These are phyloP conservation scores for Paracentrotus lividus DNA, from an alignment of 53 echinoderm and acorn worm species.

Conservation along the genomic window DNA sequence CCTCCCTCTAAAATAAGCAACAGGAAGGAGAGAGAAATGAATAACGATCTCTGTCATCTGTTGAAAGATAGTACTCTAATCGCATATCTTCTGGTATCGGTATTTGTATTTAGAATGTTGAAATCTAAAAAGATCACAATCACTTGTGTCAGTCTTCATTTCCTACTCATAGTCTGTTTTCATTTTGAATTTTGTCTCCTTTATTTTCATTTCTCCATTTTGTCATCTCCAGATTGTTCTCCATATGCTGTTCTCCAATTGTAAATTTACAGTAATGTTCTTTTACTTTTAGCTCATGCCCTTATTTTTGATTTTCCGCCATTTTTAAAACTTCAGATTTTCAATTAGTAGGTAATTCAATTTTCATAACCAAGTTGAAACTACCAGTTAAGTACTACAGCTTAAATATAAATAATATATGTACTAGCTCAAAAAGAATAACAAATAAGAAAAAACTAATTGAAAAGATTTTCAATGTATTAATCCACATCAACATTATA, in stretches of 20 bases:
- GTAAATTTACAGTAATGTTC: background rate
- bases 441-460: no score
- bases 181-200: background rate
- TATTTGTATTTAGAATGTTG: background rate
- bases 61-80: slow-evolving; percentile 7
- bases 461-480: no score
- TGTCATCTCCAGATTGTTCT: background rate
- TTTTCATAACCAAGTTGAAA: no score
- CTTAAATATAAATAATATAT: no score
- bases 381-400: no score
- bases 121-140: background rate
- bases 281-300: background rate
- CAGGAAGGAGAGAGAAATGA: background rate
- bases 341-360: background rate
- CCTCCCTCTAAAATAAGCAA: background rate
- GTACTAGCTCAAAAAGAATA: no score
- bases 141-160: background rate
- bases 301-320: background rate
- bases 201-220: background rate
- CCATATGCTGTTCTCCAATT: background rate
- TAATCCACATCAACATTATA: background rate
- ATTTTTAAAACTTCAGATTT: background rate
- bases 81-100: background rate
- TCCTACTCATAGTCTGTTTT: background rate
- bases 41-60: slow-evolving; percentile 3